Conservation (phyloP, 2,797 vertebrate genomes). For the Distichodus sexfasciatus region DNA sequence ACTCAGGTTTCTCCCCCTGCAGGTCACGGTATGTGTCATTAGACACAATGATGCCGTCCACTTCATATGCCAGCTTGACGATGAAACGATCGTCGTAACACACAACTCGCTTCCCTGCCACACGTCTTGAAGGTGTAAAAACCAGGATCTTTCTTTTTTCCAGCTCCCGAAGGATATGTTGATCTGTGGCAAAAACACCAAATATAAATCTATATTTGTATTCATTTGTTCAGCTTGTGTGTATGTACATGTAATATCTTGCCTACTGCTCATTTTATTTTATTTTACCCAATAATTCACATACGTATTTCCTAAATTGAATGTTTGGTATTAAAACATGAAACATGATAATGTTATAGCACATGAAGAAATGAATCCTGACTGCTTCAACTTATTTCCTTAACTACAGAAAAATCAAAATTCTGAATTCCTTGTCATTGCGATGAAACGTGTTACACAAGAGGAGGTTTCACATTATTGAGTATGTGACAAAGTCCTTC, state of each 20-base stretch:
- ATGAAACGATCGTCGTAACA: slow-evolving; percentile 78
- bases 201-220: slow-evolving; percentile 16
- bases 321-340: too few species aligned
- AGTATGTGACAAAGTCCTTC: not conserved
- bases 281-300: too few species aligned
- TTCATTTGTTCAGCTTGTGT: not conserved
- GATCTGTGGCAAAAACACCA: slow-evolving; percentile 56
- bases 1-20: slow-evolving; percentile 69
- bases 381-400: too few species aligned
- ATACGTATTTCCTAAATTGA: too few species aligned
- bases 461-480: not conserved
- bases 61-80: slow-evolving; percentile 69
- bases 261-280: too few species aligned
- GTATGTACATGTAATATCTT: too few species aligned
- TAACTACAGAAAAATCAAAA: too few species aligned
- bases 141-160: slow-evolving; percentile 71
- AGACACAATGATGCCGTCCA: slow-evolving; percentile 71
- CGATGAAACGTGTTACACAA: too few species aligned
- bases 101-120: slow-evolving; percentile 70
- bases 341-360: too few species aligned
- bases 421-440: too few species aligned
- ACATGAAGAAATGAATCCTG: too few species aligned
- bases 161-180: slow-evolving; percentile 71
- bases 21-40: slow-evolving; percentile 78
- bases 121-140: slow-evolving; percentile 72